phyloP scores from a whole-genome alignment of 2,797 vertebrate genomes.

The Moxostoma hubbsi region DNA sequence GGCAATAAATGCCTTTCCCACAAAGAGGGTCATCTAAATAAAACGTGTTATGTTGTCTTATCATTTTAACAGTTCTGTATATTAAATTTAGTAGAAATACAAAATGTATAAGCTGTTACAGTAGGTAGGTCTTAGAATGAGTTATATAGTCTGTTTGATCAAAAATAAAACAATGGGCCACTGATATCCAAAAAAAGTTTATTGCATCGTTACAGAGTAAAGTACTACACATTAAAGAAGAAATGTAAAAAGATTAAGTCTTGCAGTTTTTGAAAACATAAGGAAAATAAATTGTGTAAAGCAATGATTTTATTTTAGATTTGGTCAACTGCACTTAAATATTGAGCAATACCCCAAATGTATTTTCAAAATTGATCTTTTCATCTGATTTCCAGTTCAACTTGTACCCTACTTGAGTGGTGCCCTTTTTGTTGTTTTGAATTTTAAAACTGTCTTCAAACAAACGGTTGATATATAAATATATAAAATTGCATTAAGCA shows the following conservation, averaged over 20 bases:
- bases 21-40: no score
- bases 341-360: slow-evolving; percentile 1
- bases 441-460: slow-evolving; percentile 10
- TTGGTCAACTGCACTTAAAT: slow-evolving; percentile 29
- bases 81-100: no score
- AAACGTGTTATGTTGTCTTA: no score
- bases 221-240: slow-evolving; percentile 65
- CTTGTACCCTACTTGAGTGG: neutral
- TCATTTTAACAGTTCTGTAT: no score
- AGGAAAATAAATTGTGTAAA: slow-evolving; percentile 42
- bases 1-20: no score
- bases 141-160: no score
- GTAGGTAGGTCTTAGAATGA: neutral
- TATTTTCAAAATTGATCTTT: slow-evolving; percentile 29
- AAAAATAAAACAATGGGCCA: neutral
- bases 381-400: slow-evolving; percentile 29
- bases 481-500: slow-evolving; percentile 19
- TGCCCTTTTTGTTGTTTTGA: neutral
- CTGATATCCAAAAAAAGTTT: slow-evolving; percentile 59
- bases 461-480: neutral
- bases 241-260: slow-evolving; percentile 42
- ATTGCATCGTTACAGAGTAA: slow-evolving; percentile 76
- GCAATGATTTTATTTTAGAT: slow-evolving; percentile 12
- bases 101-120: neutral
- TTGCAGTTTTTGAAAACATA: slow-evolving; percentile 29